These are phyloP conservation scores for Micoletzkya japonica DNA, from an alignment of 2,888 invertebrate species.

Conservation along the genomic window DNA sequence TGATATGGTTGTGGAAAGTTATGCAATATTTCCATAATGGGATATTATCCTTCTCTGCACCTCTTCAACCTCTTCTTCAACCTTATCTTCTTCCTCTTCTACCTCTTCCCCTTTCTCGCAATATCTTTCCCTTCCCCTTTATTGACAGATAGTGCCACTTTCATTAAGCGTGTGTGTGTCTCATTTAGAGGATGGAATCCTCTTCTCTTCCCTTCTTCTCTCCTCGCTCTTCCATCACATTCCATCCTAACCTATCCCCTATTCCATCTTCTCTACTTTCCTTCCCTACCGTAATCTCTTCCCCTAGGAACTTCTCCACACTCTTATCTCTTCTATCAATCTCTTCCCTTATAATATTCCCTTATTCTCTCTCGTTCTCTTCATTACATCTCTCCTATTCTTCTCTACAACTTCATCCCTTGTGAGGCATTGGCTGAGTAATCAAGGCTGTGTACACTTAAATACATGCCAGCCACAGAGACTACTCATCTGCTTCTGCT, in stretches of 20 bases:
- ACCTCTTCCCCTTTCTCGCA: constrained; percentile 14
- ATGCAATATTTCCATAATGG: too few relatives aligned
- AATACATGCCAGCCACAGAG: background rate
- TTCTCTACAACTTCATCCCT: background rate
- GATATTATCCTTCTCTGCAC: background rate
- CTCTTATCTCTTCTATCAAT: background rate
- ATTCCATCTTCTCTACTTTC: background rate
- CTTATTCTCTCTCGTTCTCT: background rate
- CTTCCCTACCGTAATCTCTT: background rate
- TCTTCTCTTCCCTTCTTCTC: background rate
- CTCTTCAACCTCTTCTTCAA: constrained; percentile 13
- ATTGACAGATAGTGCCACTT: background rate
- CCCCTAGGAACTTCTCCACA: background rate
- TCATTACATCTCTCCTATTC: constrained; percentile 8
- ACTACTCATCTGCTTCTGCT: background rate
- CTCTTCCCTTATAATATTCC: background rate
- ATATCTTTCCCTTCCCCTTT: constrained; percentile 8
- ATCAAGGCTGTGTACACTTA: constrained; percentile 23
- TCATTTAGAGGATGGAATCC: background rate
- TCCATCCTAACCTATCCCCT: background rate
- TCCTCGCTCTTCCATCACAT: background rate
- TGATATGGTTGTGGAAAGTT: too few relatives aligned
- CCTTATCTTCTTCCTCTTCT: constrained; percentile 11
- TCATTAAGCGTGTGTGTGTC: background rate
- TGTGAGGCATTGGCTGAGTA: constrained; percentile 4